Conservation (phyloP, 2,888 invertebrate species). For the Epirrita christyi region DNA sequence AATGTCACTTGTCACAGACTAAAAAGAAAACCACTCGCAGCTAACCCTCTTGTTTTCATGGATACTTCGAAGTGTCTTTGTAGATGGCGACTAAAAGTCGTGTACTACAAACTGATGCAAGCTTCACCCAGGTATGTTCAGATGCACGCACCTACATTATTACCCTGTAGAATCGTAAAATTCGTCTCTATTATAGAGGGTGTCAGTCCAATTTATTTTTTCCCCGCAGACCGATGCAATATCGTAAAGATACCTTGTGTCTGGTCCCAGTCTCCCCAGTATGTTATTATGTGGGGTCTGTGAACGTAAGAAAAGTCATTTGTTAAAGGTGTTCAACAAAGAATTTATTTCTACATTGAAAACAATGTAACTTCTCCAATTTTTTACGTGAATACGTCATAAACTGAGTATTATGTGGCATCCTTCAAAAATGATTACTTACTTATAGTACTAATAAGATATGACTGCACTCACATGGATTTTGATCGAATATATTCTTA, state of each 20-base stretch:
- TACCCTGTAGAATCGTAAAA: constrained; percentile 57
- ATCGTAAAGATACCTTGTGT: constrained; percentile 78
- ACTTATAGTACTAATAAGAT: too few relatives aligned
- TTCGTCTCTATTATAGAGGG: constrained; percentile 63
- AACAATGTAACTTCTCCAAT: too few relatives aligned
- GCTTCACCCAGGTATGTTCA: constrained; percentile 14
- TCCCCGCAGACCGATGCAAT: constrained; percentile 80
- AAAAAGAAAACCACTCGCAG: too few relatives aligned
- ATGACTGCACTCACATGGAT: too few relatives aligned
- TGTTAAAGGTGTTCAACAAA: constrained; percentile 20
- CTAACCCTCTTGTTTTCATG: too few relatives aligned
- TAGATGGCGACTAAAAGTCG: constrained; percentile 21
- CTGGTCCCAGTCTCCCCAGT: constrained; percentile 66
- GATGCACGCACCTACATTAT: constrained; percentile 31
- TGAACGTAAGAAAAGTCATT: constrained; percentile 20
- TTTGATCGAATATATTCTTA: too few relatives aligned
- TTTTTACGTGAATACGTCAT: too few relatives aligned
- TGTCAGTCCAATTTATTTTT: constrained; percentile 82
- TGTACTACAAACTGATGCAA: not conserved
- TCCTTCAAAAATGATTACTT: too few relatives aligned
- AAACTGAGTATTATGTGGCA: too few relatives aligned
- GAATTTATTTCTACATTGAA: constrained; percentile 25
- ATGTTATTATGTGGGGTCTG: constrained; percentile 45
- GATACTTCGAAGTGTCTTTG: too few relatives aligned
- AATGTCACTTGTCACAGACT: too few relatives aligned